phyloP scores from a whole-genome alignment of 2,113 vertebrate genomes.

The Athene noctua region DNA sequence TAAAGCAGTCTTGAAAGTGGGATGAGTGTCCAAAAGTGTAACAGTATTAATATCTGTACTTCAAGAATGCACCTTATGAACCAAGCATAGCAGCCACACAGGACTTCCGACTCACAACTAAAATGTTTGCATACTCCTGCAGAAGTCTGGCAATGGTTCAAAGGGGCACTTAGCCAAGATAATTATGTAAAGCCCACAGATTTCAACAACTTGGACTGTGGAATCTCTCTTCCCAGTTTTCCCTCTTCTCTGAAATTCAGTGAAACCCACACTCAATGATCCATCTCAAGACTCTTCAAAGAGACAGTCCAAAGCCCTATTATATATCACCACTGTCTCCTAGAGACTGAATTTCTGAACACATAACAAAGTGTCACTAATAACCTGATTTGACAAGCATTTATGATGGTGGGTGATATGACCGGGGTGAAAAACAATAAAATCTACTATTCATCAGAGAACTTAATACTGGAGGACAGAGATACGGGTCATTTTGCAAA shows the following conservation, averaged over 20 bases:
- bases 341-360: neutral
- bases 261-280: neutral
- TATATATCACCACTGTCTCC: neutral
- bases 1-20: neutral
- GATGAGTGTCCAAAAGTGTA: neutral
- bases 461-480: neutral
- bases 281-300: neutral
- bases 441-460: neutral
- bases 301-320: neutral
- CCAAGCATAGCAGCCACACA: neutral
- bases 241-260: neutral
- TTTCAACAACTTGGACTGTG: neutral
- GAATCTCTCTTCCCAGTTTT: neutral
- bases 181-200: neutral
- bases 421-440: neutral
- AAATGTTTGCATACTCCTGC: neutral
- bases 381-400: neutral
- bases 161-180: neutral
- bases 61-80: neutral
- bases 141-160: neutral
- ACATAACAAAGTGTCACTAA: neutral
- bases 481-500: neutral
- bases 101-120: neutral
- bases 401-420: neutral
- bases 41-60: neutral